Conservation (phyloP, 2,888 invertebrate species). For the Eumerus sabulonum region DNA sequence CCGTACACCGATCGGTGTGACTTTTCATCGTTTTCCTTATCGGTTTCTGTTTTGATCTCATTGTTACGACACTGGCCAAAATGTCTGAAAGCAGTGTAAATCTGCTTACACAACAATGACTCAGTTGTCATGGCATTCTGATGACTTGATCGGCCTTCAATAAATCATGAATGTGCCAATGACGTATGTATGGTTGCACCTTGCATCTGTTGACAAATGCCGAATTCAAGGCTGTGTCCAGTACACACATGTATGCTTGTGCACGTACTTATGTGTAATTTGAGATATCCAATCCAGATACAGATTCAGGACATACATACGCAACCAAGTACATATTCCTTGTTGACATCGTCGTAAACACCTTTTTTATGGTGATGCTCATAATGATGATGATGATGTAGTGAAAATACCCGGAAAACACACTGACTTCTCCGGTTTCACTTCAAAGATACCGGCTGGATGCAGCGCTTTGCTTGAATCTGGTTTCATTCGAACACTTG, state of each 20-base stretch:
- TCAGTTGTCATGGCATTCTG: constrained; percentile 44
- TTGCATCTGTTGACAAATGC: constrained; percentile 61
- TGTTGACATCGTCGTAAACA: constrained; percentile 66
- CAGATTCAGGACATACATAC: neutral
- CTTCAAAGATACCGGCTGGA: constrained; percentile 64
- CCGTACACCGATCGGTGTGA: constrained; percentile 37
- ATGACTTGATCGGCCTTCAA: constrained; percentile 52
- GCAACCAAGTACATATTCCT: constrained; percentile 50
- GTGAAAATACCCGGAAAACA: constrained; percentile 68
- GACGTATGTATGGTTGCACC: constrained; percentile 51
- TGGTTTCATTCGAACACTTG: constrained; percentile 30
- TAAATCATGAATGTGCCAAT: constrained; percentile 47
- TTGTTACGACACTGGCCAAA: constrained; percentile 61
- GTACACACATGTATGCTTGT: constrained; percentile 47
- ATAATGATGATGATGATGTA: constrained; percentile 49
- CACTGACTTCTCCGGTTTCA: constrained; percentile 66
- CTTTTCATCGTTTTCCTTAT: constrained; percentile 32
- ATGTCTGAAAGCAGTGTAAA: constrained; percentile 58
- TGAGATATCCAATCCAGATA: constrained; percentile 39
- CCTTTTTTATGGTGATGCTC: constrained; percentile 49
- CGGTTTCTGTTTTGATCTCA: constrained; percentile 51
- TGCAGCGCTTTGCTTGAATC: constrained; percentile 30
- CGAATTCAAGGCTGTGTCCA: constrained; percentile 29
- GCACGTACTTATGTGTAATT: constrained; percentile 38
- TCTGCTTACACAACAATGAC: constrained; percentile 61